Percentiles rank a stretch among this genome's conserved stretches.
Conservation (phyloP, 2,888 invertebrate species). For the Coecobrya sp. region DNA sequence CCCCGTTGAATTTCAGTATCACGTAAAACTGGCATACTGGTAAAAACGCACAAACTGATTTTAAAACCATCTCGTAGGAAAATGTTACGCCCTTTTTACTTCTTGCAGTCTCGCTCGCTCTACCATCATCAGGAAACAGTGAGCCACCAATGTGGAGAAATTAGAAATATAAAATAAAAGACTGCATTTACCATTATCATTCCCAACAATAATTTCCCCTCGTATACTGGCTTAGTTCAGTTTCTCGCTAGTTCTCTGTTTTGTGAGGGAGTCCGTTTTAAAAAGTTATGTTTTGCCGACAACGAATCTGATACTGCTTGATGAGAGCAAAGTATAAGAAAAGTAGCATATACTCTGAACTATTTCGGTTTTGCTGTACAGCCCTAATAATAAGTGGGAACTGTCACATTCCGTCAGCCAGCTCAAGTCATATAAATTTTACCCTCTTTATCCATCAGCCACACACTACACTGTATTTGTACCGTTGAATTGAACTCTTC, state of each 20-base stretch:
- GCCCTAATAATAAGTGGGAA: slow-evolving; percentile 78
- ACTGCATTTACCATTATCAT: slow-evolving; percentile 71
- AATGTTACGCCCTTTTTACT: not conserved
- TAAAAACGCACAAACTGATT: slow-evolving; percentile 26
- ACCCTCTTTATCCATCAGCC: slow-evolving; percentile 64
- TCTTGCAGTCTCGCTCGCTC: not conserved
- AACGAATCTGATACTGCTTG: not conserved
- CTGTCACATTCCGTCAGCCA: slow-evolving; percentile 79
- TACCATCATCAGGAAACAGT: not conserved
- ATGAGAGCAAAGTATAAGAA: not conserved
- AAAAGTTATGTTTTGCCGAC: slow-evolving; percentile 65
- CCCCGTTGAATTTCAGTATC: not conserved
- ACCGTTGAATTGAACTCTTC: not conserved
- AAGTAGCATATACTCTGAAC: not conserved
- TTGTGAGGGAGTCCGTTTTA: slow-evolving; percentile 39
- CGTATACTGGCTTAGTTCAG: not conserved
- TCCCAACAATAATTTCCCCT: slow-evolving; percentile 61
- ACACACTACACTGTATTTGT: not conserved
- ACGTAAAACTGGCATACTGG: not conserved
- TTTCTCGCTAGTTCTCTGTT: not conserved
- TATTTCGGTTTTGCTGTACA: slow-evolving; percentile 24
- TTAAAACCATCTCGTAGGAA: not conserved
- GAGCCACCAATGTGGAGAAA: slow-evolving; percentile 46
- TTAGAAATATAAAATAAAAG: slow-evolving; percentile 56
- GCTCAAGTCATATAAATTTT: slow-evolving; percentile 62